Evolutionary conservation across 1,140 invertebrate species (phyloP), one percentile per base, ranked within the genome.

Genomic region (Spodoptera frugiperda): DNA sequence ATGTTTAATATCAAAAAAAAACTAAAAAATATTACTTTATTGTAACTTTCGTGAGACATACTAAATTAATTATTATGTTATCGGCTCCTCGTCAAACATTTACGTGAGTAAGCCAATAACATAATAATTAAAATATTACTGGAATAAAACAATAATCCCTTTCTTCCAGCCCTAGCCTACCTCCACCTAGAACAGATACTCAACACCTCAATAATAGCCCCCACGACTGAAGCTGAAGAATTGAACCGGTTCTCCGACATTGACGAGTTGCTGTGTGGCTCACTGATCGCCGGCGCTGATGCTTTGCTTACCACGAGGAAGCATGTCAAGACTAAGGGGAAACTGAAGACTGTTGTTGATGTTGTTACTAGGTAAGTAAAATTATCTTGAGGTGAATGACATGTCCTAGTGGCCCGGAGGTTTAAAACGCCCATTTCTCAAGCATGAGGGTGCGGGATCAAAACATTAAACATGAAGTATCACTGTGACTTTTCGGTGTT

Each of bases 221-320:
- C 61, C 1, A 33, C 76, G 0, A 82, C 85, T 0, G 80, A 91
- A 3, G 83, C 77, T 8, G 39, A 88, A 3, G 84, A 92, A 10
- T 44, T 89, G 59, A 88, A 95, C 79, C 78, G 89, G 5, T 95
- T 93, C 85, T 89, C 94, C 0, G 79, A 86, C 4, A 83, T 94
- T 1, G 94, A 95, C 68, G 95, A 96, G 78, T 77, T 96, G 25
- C 85, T 93, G 0, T 83, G 87, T 14, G 95, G 91, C 15, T 81
- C 95, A 8, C 75, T 96, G 15, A 79, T 96, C 6, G 90, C 94
- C 25, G 95, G 95, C 0, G 87, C 94, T 3, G 93, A 95, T 82
- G 87, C 95, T 1, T 30, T 96, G 5, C 74, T 96, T n/a, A 77
- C 87, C 4, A 91, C 89, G 1, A 92, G 84, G 77, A 89, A 88